Evolutionary conservation across 2,888 invertebrate species (phyloP).

Genomic region (Trypoxylon attenuatum): DNA sequence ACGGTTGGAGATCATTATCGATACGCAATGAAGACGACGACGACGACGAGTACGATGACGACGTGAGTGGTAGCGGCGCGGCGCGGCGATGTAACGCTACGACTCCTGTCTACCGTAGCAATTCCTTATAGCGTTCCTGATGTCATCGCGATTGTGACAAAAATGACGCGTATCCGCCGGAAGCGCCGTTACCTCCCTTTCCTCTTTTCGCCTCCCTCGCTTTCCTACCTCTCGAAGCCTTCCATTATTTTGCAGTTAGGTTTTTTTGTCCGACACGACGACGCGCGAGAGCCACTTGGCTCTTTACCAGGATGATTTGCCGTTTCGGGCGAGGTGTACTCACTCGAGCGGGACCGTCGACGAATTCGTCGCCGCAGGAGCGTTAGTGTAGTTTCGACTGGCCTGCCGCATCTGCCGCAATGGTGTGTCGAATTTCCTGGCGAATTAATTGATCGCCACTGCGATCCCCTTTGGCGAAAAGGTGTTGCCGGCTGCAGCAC

Average conservation of each 20-base stretch:
- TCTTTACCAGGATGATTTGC: constrained; percentile 64
- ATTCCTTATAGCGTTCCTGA: constrained; percentile 66
- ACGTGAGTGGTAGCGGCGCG: no score
- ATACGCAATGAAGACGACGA: constrained; percentile 65
- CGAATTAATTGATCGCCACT: constrained; percentile 60
- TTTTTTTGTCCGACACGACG: constrained; percentile 45
- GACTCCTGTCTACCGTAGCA: constrained; percentile 37
- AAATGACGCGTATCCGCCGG: constrained; percentile 74
- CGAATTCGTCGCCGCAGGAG: no score
- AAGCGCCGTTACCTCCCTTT: constrained; percentile 62
- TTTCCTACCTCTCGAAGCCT: constrained; percentile 47
- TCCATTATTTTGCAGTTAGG: constrained; percentile 69
- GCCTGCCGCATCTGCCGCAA: constrained; percentile 55
- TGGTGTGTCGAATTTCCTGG: constrained; percentile 53
- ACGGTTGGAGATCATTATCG: constrained; percentile 73
- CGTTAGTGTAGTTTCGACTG: background rate
- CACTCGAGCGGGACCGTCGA: constrained; percentile 4
- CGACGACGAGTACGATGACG: no score
- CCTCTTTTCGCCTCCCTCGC: constrained; percentile 40
- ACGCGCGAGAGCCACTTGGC: constrained; percentile 33
- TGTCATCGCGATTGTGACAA: constrained; percentile 74
- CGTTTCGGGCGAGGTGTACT: constrained; percentile 54
- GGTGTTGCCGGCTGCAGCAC: background rate
- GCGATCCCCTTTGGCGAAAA: background rate
- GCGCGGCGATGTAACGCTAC: no score